Conservation (phyloP, 2,797 vertebrate genomes). For the Crax fasciolata region DNA sequence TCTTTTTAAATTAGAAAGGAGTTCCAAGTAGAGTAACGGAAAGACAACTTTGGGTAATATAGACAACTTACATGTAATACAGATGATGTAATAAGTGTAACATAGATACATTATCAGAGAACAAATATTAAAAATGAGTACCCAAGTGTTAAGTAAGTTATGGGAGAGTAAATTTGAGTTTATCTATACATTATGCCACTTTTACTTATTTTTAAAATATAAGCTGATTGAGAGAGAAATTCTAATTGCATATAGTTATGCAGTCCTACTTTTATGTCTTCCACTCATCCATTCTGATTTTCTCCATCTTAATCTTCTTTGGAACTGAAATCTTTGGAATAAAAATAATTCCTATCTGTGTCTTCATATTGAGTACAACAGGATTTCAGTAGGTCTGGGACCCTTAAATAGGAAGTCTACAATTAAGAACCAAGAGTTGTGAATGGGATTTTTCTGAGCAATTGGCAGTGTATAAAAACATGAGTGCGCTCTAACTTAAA, state of each 20-base stretch:
- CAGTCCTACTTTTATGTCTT: background rate
- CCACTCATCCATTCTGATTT: background rate
- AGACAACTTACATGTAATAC: background rate
- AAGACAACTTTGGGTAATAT: background rate
- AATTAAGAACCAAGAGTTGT: background rate
- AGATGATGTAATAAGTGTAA: background rate
- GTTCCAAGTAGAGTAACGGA: background rate
- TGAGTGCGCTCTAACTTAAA: background rate
- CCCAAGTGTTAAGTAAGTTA: background rate
- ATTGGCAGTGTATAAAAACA: background rate
- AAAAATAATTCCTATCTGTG: background rate
- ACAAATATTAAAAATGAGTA: background rate
- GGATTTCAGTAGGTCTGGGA: background rate
- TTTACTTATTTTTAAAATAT: background rate
- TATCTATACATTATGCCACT: accelerated
- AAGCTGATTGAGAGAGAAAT: background rate
- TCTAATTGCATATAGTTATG: background rate
- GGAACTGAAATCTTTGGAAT: background rate
- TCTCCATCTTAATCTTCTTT: background rate
- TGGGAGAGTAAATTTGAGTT: background rate
- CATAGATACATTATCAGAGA: background rate
- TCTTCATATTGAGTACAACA: background rate
- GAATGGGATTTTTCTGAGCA: background rate
- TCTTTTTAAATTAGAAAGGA: constrained; percentile 16
- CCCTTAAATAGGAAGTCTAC: background rate